Evolutionary conservation across 1,140 invertebrate genomes (phyloP).

Genomic region (Campodea augens): DNA sequence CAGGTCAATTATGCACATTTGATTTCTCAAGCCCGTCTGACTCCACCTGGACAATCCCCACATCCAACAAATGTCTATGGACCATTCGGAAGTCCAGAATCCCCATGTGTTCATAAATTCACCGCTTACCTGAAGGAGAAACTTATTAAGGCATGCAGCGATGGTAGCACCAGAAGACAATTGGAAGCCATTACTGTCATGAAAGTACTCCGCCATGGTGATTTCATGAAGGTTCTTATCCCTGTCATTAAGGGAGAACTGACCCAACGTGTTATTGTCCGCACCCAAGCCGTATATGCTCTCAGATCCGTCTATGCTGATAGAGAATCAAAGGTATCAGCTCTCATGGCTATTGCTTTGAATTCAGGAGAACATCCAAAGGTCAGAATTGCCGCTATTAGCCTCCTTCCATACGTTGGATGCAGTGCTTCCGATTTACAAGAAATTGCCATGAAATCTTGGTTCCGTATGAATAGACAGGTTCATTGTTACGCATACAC

Average conservation of each 20-base stretch:
- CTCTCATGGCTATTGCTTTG: background rate
- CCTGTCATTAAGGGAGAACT: background rate
- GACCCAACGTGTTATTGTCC: background rate
- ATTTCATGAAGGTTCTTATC: background rate
- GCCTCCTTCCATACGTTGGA: background rate
- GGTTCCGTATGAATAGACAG: background rate
- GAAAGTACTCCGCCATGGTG: background rate
- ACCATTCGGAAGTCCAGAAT: too few relatives aligned
- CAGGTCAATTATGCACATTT: background rate
- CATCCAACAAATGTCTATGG: too few relatives aligned
- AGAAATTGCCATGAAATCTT: background rate
- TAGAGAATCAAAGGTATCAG: background rate
- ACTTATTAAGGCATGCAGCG: too few relatives aligned
- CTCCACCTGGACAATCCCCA: too few relatives aligned
- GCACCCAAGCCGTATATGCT: background rate
- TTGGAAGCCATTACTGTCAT: too few relatives aligned
- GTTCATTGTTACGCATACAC: background rate
- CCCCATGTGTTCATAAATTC: too few relatives aligned
- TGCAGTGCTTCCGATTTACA: background rate
- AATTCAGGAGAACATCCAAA: background rate
- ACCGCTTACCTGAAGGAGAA: too few relatives aligned
- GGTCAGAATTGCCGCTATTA: background rate
- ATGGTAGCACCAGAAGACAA: too few relatives aligned
- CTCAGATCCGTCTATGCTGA: background rate
- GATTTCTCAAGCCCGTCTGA: too few relatives aligned